Base-by-base conservation (phyloP, 2,113 vertebrate genomes). In the Apaloderma vittatum region DNA sequence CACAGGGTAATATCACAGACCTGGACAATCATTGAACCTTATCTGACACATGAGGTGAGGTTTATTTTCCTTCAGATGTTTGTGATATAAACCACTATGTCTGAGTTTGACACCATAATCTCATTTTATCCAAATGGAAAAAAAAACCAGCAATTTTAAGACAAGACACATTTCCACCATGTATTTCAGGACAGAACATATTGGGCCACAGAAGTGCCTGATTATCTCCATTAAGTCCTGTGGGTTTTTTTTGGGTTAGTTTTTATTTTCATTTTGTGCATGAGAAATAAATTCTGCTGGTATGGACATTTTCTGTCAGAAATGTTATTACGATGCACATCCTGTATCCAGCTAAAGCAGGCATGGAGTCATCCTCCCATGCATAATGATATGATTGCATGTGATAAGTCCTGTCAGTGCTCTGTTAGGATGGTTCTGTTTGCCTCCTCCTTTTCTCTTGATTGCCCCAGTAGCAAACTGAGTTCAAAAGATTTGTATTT, bases 401-500 rank as follows among this genome's bases (percentile, higher is more conserved):
- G 55, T 74, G 67, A 21, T 51, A 79, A 73, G 21, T 71, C 32
- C 15, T 62, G n/a, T 74, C 79, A 77, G 72, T 84, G 63, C 76
- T 88, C 63, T 71, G 27, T 32, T 67, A 43, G 27, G 68, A 91
- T 36, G 32, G 10, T 48, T 88, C 58, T 65, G 29, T 71, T 95
- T 23, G 4, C 46, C 21, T 83, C 59, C 43, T 80, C 32, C n/a
- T 21, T 73, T 90, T 86, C 55, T 66, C 54, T 80, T 77, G 34
- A 26, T 48, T 81, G 52, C 48, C 55, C 37, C 88, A 18, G 51
- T 73, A 30, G 52, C 55, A 86, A 72, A 75, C 61, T 8, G 49
- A 93, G 68, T 91, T 96, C 79, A 81, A 89, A 94, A 89, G 68
- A 65, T 86, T 91, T 89, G 43, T 71, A 11, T 13, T 92, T 86